phyloP scores from a whole-genome alignment of 1,140 invertebrate genomes.

The Maniola jurtina region DNA sequence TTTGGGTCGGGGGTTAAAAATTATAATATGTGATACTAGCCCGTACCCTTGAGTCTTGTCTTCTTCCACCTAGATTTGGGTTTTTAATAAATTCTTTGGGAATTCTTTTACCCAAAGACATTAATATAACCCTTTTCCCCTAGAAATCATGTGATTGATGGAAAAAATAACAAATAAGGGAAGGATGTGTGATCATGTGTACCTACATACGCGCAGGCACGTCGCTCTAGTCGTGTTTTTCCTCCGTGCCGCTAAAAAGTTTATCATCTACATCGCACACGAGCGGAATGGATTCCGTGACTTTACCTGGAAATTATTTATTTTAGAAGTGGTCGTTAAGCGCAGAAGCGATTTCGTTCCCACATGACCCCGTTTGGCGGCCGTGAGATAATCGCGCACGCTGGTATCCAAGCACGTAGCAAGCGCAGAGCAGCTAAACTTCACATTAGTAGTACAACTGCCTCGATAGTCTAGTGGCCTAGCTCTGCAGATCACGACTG shows the following conservation, averaged over 20 bases:
- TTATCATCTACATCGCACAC: constrained; percentile 57
- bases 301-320: constrained; percentile 37
- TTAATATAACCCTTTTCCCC: no score
- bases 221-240: constrained; percentile 16
- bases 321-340: constrained; percentile 46
- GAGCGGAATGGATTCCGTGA: constrained; percentile 50
- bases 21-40: no score
- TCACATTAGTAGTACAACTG: constrained; percentile 57
- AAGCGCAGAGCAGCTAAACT: constrained; percentile 18
- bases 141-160: background rate
- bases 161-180: background rate
- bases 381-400: constrained; percentile 70
- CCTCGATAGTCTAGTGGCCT: no score
- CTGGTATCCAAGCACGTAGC: constrained; percentile 24
- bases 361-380: constrained; percentile 58
- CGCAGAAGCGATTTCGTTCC: constrained; percentile 53
- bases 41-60: background rate
- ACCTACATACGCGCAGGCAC: background rate
- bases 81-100: background rate
- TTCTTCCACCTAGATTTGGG: no score
- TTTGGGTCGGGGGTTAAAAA: no score
- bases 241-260: constrained; percentile 37
- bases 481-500: no score
- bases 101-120: no score
- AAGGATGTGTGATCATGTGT: background rate